Conservation (phyloP, 2,113 vertebrate genomes). For the Silurus glanis region DNA sequence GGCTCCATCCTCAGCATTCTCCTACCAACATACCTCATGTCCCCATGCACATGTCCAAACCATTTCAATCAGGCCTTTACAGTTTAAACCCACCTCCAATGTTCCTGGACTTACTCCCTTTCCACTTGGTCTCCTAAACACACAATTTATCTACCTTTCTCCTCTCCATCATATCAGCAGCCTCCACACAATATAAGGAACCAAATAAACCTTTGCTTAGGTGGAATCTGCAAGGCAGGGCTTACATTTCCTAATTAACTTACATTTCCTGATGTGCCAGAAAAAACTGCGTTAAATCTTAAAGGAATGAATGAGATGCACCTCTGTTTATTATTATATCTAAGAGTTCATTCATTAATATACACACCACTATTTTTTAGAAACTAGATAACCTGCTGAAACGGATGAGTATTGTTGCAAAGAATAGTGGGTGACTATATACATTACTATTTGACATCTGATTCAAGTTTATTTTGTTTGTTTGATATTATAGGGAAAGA, state of each 20-base stretch:
- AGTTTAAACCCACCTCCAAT: no score
- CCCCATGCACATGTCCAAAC: no score
- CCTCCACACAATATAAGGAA: neutral
- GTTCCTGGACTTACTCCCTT: no score
- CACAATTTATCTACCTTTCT: no score
- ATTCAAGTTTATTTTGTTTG: neutral
- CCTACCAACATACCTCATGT: no score
- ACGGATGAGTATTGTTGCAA: neutral
- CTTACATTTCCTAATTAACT: neutral
- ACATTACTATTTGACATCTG: neutral
- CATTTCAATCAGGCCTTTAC: no score
- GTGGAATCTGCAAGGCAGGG: neutral
- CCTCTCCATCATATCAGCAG: no score
- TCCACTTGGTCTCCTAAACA: no score
- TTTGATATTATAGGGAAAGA: neutral
- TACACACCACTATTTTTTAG: neutral
- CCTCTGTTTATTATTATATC: no score
- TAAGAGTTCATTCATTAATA: neutral
- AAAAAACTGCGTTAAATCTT: neutral
- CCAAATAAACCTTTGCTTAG: neutral
- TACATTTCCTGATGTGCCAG: neutral
- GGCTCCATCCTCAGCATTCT: no score
- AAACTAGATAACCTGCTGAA: neutral
- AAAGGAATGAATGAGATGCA: neutral
- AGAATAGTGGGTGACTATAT: neutral